Evolutionary conservation across 2,113 vertebrate genomes (phyloP).

Genomic region (Mobula birostris): DNA sequence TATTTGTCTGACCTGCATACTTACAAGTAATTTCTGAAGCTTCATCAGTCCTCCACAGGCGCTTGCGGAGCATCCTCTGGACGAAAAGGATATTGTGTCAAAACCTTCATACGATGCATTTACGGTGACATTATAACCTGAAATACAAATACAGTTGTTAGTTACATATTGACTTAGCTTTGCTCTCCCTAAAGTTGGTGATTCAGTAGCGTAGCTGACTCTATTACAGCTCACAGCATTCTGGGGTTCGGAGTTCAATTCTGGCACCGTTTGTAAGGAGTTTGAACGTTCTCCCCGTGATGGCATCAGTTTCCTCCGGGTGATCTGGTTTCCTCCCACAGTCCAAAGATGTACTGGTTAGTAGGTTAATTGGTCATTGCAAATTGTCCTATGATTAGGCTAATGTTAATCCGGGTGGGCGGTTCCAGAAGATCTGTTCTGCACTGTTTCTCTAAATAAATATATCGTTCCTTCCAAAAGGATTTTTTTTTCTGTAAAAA

Average conservation of each 20-base stretch:
- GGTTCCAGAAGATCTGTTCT: too few relatives aligned
- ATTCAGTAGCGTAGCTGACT: neutral
- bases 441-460: too few relatives aligned
- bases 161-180: neutral
- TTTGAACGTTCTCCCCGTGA: too few relatives aligned
- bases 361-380: too few relatives aligned
- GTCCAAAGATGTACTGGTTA: too few relatives aligned
- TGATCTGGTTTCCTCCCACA: too few relatives aligned
- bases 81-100: slow-evolving; percentile 58
- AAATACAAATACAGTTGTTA: neutral
- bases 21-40: slow-evolving; percentile 71
- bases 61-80: slow-evolving; percentile 75
- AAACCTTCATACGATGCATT: slow-evolving; percentile 57
- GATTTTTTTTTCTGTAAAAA: neutral
- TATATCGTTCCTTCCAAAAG: neutral
- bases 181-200: neutral
- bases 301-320: too few relatives aligned
- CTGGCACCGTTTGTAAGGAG: too few relatives aligned
- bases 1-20: slow-evolving; percentile 46
- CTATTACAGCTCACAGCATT: too few relatives aligned
- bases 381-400: too few relatives aligned
- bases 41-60: slow-evolving; percentile 84
- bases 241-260: too few relatives aligned
- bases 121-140: slow-evolving; percentile 40
- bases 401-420: too few relatives aligned